Evolutionary conservation across 1,140 invertebrate species (phyloP), one percentile per base, ranked within the genome.

Genomic region (Nylanderia fulva): DNA sequence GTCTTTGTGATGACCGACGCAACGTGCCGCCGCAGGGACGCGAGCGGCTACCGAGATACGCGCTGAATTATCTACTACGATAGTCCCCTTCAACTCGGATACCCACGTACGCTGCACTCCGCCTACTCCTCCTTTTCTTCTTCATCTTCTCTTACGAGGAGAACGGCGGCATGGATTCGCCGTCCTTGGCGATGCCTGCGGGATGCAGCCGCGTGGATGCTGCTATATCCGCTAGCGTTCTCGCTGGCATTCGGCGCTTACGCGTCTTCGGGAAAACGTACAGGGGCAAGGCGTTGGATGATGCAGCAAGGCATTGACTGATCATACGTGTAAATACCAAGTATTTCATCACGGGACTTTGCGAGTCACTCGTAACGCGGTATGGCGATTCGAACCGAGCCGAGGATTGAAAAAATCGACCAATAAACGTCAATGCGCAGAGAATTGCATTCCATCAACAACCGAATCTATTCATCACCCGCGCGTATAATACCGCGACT

Each of bases 1-100:
- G 94, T 94, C 94, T 94, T 94, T 94, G 94, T 93, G 93, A 93
- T 93, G 92, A 92, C 93, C 93, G 93, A 93, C 91, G 89, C 88
- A 85, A 91, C 82, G 83, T 83, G 83, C 77, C 90, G 90, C 88
- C 88, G 90, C 90, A 91, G 90, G 90, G 92, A 92, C 92, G 89
- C 89, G 80, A 89, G 87, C 90, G 71, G 93, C 93, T 94, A 94
- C 94, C 91, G 93, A 91, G 92, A 94, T 94, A 95, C 94, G 93
- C 94, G 93, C 88, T 94, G 93, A 94, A 94, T 94, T 94, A 94
- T 94, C 94, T 91, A 92, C 91, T 89, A 85, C 90, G 91, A 93
- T 93, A 92, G 91, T 92, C 91, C 90, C 45, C 92, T 92, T 92
- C 92, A 92, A 86, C 87, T 86, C 54, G 90, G 86, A 90, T 92